Base-by-base conservation (phyloP, 2,888 invertebrate genomes). In the Cheilosia impressa region DNA sequence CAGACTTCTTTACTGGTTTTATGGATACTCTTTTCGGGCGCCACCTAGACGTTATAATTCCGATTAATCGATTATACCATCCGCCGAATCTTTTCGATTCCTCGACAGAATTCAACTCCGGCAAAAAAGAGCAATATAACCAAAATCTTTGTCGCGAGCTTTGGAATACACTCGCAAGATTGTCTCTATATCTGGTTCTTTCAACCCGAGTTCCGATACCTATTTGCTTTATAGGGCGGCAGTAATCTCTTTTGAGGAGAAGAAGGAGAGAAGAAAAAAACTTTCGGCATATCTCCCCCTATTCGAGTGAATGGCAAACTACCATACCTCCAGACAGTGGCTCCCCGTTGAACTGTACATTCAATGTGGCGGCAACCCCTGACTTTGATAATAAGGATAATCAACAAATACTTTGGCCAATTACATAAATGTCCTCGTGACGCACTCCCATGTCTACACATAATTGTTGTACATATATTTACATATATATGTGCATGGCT, bases 11-110 rank as follows among this genome's bases (percentile, higher is more conserved):
- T 55, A 81, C 53, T 76, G 55, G 53, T 76, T 53, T 57, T 79
- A 38, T 52, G 53, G 75, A 81, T 76, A 71, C 57, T 78, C 84
- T 47, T 17, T 73, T 60, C 63, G 87, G 95, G 95, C 95, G 95
- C 95, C 95, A 94, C 94, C 93, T 95, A 95, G 95, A 95, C 95
- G 95, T 95, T 95, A 94, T 94, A 93, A 93, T 93, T 94, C 94
- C 95, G 95, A 95, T 95, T 95, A 95, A 95, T 95, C 95, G 95
- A 95, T 95, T 95, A 95, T 95, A 95, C 95, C 95, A 95, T 95
- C 88, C 87, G 87, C 87, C 87, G 66, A 78, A 72, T 84, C 75
- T 80, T 89, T 89, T 93, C 93, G 91, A 91, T 91, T 93, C 83
- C 90, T 83, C 71, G 63, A 62, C 78, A 81, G 19, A 58, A 75